Percentiles rank a stretch among this genome's conserved stretches.
These are phyloP conservation scores for Lomographa bimaculata DNA, from an alignment of 2,888 invertebrate genomes.

Conservation along the genomic window DNA sequence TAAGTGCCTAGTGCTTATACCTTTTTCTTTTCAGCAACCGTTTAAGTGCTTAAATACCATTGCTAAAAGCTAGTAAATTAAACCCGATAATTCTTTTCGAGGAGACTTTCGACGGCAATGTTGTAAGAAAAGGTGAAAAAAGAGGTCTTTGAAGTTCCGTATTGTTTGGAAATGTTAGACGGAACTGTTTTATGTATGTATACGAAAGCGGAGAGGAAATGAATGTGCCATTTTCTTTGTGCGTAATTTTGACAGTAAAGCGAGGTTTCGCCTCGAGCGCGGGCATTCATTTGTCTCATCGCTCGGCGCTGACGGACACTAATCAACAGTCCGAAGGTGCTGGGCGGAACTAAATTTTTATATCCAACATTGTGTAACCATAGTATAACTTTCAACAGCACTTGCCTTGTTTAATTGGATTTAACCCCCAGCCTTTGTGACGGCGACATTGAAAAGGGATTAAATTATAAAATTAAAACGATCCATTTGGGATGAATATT, in stretches of 20 bases:
- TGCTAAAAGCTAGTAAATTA: constrained; percentile 4
- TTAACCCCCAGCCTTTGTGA: constrained; percentile 13
- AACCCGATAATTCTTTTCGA: too few species aligned
- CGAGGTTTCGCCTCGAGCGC: constrained; percentile 29
- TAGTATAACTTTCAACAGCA: constrained; percentile 1
- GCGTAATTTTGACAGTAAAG: constrained; percentile 49
- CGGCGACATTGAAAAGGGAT: constrained; percentile 13
- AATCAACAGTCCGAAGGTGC: constrained; percentile 41
- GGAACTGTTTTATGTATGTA: constrained; percentile 8
- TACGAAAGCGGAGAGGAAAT: constrained; percentile 33
- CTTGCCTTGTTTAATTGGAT: constrained; percentile 8
- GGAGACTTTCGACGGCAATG: not conserved
- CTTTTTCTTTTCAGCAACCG: constrained; percentile 3
- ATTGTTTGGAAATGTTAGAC: constrained; percentile 14
- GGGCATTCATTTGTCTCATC: constrained; percentile 49
- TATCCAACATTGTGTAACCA: not conserved
- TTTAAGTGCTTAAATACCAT: constrained; percentile 6
- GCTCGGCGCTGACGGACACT: constrained; percentile 46
- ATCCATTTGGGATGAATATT: constrained; percentile 14
- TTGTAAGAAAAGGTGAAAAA: too few species aligned
- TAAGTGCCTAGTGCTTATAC: constrained; percentile 3
- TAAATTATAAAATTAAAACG: constrained; percentile 11
- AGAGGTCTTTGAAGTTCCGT: too few species aligned
- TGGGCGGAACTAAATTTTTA: constrained; percentile 6
- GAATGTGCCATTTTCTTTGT: constrained; percentile 51